These are phyloP conservation scores for Tribolium castaneum DNA, from an alignment of 1,140 invertebrate genomes.

Conservation along the genomic window DNA sequence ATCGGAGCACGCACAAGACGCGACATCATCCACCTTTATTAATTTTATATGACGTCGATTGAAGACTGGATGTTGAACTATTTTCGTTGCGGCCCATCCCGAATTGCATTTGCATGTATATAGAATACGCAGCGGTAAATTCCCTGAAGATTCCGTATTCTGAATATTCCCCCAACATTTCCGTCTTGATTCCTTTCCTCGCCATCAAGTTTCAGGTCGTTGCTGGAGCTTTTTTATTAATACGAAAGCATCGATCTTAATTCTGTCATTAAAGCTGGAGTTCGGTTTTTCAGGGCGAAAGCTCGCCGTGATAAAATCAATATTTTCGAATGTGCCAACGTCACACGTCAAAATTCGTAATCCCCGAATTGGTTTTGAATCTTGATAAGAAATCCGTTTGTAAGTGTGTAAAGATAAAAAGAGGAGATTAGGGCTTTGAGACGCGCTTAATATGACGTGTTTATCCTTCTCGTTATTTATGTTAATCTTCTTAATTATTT, in stretches of 20 bases:
- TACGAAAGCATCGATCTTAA: constrained; percentile 29
- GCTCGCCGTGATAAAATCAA: neutral
- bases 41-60: constrained; percentile 31
- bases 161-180: constrained; percentile 34
- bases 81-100: constrained; percentile 7
- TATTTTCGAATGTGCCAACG: neutral
- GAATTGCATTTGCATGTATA: constrained; percentile 48
- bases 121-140: constrained; percentile 40
- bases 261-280: neutral
- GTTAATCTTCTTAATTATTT: constrained; percentile 30
- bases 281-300: neutral
- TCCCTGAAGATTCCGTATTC: constrained; percentile 24
- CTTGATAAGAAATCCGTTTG: constrained; percentile 25
- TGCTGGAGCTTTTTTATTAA: constrained; percentile 1
- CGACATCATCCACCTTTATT: constrained; percentile 28
- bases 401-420: constrained; percentile 29
- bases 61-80: constrained; percentile 29
- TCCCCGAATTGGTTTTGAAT: constrained; percentile 12
- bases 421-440: constrained; percentile 8
- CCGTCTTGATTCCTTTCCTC: constrained; percentile 3
- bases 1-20: constrained; percentile 12
- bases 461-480: constrained; percentile 30
- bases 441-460: constrained; percentile 31
- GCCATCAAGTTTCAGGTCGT: neutral
- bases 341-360: neutral